Percentiles rank a stretch among this genome's conserved stretches.
Conservation (phyloP, 2,797 vertebrate genomes). For the Spea hammondii region DNA sequence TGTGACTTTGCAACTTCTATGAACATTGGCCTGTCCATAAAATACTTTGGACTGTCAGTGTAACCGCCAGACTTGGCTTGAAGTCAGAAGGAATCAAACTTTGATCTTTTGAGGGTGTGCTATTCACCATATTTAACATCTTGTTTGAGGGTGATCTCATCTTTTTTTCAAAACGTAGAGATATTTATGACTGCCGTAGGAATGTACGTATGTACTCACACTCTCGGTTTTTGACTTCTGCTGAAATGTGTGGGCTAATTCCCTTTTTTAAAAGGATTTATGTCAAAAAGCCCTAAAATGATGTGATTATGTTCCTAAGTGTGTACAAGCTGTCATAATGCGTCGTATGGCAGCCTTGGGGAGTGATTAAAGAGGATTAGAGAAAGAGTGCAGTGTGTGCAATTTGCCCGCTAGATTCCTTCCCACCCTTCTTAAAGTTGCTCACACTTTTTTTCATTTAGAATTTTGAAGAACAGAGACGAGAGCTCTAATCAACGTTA, state of each 20-base stretch:
- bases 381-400: slow-evolving; percentile 7
- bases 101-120: too few species aligned
- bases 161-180: neutral
- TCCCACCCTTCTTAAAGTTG: slow-evolving; percentile 1
- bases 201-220: neutral
- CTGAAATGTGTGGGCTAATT: slow-evolving; percentile 14
- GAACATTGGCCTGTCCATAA: too few species aligned
- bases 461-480: too few species aligned
- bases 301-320: slow-evolving; percentile 22
- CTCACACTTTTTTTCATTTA: neutral
- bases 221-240: neutral
- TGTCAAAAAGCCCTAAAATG: slow-evolving; percentile 33
- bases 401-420: neutral
- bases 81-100: too few species aligned
- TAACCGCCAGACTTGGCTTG: too few species aligned
- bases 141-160: neutral
- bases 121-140: too few species aligned
- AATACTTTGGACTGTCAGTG: too few species aligned
- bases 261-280: slow-evolving; percentile 1
- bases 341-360: slow-evolving; percentile 14
- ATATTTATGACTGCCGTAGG: neutral
- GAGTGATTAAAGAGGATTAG: slow-evolving; percentile 34
- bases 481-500: too few species aligned
- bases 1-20: too few species aligned
- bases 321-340: slow-evolving; percentile 28